Evolutionary conservation across 37 sponge, comb jelly and placozoan species (phyloP).

Genomic region (Ianthella basta): DNA sequence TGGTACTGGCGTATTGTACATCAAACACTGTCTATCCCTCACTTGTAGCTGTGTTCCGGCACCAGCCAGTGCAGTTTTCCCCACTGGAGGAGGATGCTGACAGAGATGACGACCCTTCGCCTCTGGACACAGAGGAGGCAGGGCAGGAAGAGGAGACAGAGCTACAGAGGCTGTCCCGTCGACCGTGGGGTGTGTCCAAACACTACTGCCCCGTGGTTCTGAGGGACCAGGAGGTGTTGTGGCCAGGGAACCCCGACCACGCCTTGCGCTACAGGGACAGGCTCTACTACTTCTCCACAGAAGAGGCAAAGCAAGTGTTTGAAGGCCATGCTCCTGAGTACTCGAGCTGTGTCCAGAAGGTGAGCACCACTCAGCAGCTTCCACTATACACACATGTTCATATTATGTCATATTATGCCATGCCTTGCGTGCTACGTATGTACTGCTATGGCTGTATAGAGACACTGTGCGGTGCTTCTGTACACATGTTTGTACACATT

Average conservation of each 20-base stretch:
- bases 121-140: constrained; percentile 39
- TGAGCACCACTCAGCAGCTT: too few relatives aligned
- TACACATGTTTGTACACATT: too few relatives aligned
- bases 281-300: constrained; percentile 79
- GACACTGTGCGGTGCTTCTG: too few relatives aligned
- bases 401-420: background rate
- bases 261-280: constrained; percentile 76
- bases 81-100: constrained; percentile 70
- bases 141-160: constrained; percentile 63
- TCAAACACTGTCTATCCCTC: background rate
- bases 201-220: constrained; percentile 96
- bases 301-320: constrained; percentile 91
- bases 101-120: constrained; percentile 75
- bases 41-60: constrained; percentile 55
- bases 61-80: constrained; percentile 43
- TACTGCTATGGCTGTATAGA: too few relatives aligned
- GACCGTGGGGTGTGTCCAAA: constrained; percentile 88
- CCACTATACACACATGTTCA: too few relatives aligned
- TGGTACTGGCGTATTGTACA: too few relatives aligned
- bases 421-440: background rate
- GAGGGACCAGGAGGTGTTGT: constrained; percentile 70
- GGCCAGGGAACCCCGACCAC: constrained; percentile 65
- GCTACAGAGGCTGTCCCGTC: constrained; percentile 30
- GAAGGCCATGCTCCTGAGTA: constrained; percentile 54
- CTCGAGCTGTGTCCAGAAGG: background rate